These are phyloP conservation scores for Timema podura DNA, from an alignment of 2,888 invertebrate genomes.

Conservation along the genomic window DNA sequence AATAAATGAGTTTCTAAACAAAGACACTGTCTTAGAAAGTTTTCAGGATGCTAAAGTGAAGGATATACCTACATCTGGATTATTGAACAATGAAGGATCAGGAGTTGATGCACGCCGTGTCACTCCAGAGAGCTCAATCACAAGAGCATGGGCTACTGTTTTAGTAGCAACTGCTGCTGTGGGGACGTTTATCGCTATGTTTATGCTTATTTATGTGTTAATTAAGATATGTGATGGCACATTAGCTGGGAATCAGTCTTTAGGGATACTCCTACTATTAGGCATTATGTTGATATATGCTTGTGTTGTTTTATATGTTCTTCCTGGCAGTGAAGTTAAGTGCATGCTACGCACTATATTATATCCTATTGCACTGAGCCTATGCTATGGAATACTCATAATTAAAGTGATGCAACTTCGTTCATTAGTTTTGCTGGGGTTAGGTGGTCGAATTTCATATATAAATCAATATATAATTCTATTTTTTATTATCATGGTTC, in stretches of 20 bases:
- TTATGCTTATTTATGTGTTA: conserved; percentile 41
- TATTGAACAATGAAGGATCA: conserved; percentile 12
- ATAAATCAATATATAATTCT: conserved; percentile 40
- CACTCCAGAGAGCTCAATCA: conserved; percentile 36
- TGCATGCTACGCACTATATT: conserved; percentile 40
- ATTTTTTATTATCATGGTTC: conserved; percentile 40
- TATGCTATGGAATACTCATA: conserved; percentile 42
- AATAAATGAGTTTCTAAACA: background rate
- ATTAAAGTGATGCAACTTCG: conserved; percentile 43
- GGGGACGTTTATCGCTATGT: conserved; percentile 40
- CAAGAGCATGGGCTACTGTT: conserved; percentile 40
- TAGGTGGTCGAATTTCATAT: conserved; percentile 42
- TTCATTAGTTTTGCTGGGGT: conserved; percentile 41
- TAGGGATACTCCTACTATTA: conserved; percentile 40
- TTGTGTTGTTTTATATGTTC: conserved; percentile 40
- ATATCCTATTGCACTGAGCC: conserved; percentile 40
- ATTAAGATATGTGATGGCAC: conserved; percentile 42
- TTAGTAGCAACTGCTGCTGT: conserved; percentile 39
- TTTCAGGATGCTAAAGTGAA: conserved; percentile 17
- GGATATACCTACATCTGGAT: conserved; percentile 8
- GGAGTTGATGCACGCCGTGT: conserved; percentile 25
- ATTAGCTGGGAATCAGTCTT: conserved; percentile 38
- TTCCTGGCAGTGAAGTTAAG: conserved; percentile 38
- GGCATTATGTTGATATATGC: conserved; percentile 40
- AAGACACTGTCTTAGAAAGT: background rate